Evolutionary conservation across 1,140 invertebrate genomes (phyloP).

Genomic region (Drosophila cardini): DNA sequence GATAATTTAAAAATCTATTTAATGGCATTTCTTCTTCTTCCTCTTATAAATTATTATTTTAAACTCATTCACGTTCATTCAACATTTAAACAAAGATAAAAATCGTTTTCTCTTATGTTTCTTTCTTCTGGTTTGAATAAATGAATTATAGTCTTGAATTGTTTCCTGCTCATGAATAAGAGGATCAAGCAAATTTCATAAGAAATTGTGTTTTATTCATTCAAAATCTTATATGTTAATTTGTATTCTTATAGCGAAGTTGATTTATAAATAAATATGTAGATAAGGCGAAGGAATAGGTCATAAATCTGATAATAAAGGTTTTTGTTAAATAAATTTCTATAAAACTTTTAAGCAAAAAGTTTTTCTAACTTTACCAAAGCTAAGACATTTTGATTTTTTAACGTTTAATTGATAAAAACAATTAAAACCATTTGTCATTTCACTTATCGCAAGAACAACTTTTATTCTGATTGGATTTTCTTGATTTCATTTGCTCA

Average conservation of each 20-base stretch:
- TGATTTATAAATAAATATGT: neutral
- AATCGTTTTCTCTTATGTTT: neutral
- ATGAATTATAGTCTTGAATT: constrained; percentile 14
- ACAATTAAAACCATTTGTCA: neutral
- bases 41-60: constrained; percentile 9
- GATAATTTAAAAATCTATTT: neutral
- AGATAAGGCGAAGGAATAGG: neutral
- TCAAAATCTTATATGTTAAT: neutral
- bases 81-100: constrained; percentile 20
- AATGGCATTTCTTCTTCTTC: neutral
- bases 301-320: neutral
- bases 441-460: constrained; percentile 4
- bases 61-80: neutral
- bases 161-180: constrained; percentile 30
- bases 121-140: constrained; percentile 21
- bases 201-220: neutral
- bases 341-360: neutral
- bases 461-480: neutral
- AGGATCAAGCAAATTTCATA: neutral
- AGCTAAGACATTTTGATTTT: neutral
- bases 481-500: constrained; percentile 1
- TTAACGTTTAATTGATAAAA: neutral
- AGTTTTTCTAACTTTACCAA: no score
- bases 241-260: neutral
- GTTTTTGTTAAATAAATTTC: neutral